Evolutionary conservation across 2,797 vertebrate genomes (phyloP), one percentile per base, ranked within the genome.

Genomic region (Sus cebifrons): DNA sequence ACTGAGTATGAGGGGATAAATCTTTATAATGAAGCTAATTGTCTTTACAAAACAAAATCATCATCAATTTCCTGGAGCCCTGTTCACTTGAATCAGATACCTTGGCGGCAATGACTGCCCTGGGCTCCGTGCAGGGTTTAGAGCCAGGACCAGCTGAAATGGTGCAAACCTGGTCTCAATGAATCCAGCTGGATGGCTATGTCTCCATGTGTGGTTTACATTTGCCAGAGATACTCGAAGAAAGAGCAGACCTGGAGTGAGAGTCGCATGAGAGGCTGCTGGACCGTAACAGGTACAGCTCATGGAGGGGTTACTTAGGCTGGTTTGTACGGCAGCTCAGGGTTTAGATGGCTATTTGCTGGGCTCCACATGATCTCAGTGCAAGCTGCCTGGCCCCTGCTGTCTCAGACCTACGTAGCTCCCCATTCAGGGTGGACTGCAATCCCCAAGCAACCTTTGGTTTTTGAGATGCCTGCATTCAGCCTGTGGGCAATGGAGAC

Each of bases 11-110:
- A 16, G 23, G 60, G n/a, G n/a, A 49, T 56, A 79, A 74, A 52
- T 70, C 65, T 91, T 87, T 52, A 65, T 27, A 86, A 95, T 36
- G 25, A 97, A 77, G 49, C 79, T 79, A 64, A 78, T 77, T 23
- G 73, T 60, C 85, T 91, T 96, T 73, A 68, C 79, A 94, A 92
- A 89, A 36, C 44, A 90, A 56, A 93, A 68, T 93, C 32, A 18
- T 93, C 32, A 21, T 85, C 14, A 32, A 54, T 88, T 58, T 70
- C 70, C 11, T 25, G 32, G 84, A 15, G 32, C 62, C 13, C 23
- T 58, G 58, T 78, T 84, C 64, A 56, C 18, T 5, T 52, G 86
- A 93, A 27, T 93, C 32, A 27, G 12, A 14, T 71, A 29, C 56
- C 44, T 87, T 54, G 21, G 32, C 16, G 29, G 32, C 29, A 62